A percentile compares a stretch with the other conserved stretches of the same genome.
Conservation (phyloP, 2,797 vertebrate species). For the Nannoperca obscura region DNA sequence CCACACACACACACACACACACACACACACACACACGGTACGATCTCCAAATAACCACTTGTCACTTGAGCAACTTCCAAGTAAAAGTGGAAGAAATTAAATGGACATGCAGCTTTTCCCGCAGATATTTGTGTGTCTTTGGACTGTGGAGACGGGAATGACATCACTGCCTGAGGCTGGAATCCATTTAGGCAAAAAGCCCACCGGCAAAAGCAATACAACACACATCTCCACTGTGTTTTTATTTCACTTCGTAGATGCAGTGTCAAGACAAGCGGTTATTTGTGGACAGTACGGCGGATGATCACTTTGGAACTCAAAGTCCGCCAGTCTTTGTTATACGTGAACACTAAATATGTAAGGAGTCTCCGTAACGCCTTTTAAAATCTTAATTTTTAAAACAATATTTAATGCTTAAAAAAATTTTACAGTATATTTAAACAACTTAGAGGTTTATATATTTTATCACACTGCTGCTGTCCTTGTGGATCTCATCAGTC, state of each 20-base stretch:
- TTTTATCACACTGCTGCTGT: constrained; percentile 26
- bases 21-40: constrained; percentile 37
- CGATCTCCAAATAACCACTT: constrained; percentile 63
- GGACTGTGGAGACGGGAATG: constrained; percentile 32
- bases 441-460: constrained; percentile 10
- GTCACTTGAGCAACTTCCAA: constrained; percentile 38
- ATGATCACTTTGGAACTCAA: constrained; percentile 27
- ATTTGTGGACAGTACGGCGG: constrained; percentile 56
- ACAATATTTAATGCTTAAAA: constrained; percentile 22
- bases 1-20: constrained; percentile 16
- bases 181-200: constrained; percentile 33
- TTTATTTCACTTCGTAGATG: constrained; percentile 31
- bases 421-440: constrained; percentile 54
- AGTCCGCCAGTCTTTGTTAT: constrained; percentile 28
- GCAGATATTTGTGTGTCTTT: constrained; percentile 30
- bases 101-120: constrained; percentile 35
- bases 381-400: constrained; percentile 30
- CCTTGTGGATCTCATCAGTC: background rate
- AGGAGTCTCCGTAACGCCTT: background rate
- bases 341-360: constrained; percentile 16
- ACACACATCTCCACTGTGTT: constrained; percentile 43
- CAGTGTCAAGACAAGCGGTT: constrained; percentile 48
- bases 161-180: constrained; percentile 38
- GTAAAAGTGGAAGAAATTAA: constrained; percentile 30
- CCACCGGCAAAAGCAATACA: constrained; percentile 57